These are phyloP conservation scores for Sylvia atricapilla DNA, from an alignment of 2,113 vertebrate species.

Conservation along the genomic window DNA sequence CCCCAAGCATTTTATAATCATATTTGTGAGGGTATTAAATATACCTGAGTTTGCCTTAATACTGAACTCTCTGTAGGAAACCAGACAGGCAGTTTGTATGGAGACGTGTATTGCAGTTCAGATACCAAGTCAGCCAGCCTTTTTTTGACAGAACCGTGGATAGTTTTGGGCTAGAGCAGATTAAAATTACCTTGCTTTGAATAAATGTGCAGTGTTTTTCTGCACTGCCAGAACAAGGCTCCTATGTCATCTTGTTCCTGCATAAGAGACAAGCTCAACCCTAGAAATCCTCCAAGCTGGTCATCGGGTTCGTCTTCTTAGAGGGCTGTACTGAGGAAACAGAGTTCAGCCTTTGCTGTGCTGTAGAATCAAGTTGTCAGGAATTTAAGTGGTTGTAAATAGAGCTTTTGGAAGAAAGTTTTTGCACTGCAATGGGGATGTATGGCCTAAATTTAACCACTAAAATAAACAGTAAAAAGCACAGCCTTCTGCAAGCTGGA, in stretches of 20 bases:
- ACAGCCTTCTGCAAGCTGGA: neutral
- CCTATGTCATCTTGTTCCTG: neutral
- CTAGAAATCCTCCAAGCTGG: neutral
- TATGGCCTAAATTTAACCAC: conserved; percentile 2
- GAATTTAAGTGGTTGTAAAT: neutral
- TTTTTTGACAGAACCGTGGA: neutral
- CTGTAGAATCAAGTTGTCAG: neutral
- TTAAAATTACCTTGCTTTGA: neutral
- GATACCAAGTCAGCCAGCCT: neutral
- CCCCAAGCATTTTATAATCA: conserved; percentile 34
- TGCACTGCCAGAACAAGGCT: neutral
- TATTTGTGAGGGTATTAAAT: conserved; percentile 1
- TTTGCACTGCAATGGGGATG: neutral
- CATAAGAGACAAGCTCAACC: too few relatives aligned
- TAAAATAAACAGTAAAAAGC: conserved; percentile 11
- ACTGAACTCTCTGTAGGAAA: neutral
- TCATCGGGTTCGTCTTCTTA: neutral
- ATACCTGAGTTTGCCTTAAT: neutral
- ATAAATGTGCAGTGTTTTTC: neutral
- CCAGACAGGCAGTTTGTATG: neutral
- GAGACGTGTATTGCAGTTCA: neutral
- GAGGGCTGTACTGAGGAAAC: neutral
- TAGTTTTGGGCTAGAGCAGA: neutral
- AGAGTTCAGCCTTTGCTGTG: fast-evolving
- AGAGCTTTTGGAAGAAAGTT: neutral